Percentiles rank a stretch among this genome's conserved stretches.
phyloP scores from a whole-genome alignment of 2,113 vertebrate genomes.

The Atlantisia rogersi region DNA sequence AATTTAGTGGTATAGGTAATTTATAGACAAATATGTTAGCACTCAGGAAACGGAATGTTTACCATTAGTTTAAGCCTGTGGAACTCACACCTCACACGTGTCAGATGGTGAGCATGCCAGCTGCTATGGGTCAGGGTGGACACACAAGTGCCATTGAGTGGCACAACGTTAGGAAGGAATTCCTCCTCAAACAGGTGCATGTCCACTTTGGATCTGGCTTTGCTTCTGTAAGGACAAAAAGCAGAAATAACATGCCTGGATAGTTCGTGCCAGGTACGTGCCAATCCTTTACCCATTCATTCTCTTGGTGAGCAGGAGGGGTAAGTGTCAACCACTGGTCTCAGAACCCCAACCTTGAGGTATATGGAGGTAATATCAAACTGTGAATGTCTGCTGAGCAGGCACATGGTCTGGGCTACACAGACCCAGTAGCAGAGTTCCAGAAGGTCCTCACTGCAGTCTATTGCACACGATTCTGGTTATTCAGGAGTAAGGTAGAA shows the following conservation, averaged over 20 bases:
- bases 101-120: background rate
- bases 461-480: background rate
- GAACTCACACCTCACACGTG: fast-evolving
- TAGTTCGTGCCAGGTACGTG: background rate
- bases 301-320: background rate
- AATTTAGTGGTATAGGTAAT: background rate
- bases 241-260: background rate
- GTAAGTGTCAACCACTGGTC: background rate
- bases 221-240: background rate
- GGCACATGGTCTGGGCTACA: background rate
- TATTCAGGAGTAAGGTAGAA: background rate
- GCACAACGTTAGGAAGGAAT: background rate
- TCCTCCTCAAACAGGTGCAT: background rate
- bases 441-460: background rate
- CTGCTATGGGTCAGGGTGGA: background rate
- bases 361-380: background rate
- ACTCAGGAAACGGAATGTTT: background rate
- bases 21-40: background rate
- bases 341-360: background rate
- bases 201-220: background rate
- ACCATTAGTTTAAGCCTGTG: background rate
- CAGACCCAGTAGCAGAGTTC: background rate
- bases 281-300: background rate
- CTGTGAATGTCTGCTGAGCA: background rate
- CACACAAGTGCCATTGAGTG: fast-evolving